These are phyloP conservation scores for Ibidorhyncha struthersii DNA, from an alignment of 2,113 vertebrate genomes.

Conservation along the genomic window DNA sequence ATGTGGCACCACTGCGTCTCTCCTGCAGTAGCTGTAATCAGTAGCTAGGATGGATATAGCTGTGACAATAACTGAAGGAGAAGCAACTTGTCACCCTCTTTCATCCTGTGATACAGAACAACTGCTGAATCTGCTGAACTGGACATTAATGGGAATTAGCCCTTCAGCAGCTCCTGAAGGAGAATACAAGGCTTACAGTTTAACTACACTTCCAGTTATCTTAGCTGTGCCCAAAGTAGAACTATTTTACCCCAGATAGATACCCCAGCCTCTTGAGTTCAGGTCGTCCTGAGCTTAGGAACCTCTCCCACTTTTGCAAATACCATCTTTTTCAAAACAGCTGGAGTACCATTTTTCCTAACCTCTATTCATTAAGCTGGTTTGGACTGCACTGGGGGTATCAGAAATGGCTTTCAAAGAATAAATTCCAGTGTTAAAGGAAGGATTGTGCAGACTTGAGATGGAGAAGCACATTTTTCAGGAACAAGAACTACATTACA, in stretches of 20 bases:
- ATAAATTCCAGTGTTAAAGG: not conserved
- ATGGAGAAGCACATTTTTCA: not conserved
- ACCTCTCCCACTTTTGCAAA: not conserved
- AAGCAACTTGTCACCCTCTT: not conserved
- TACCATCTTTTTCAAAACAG: not conserved
- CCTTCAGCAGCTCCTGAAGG: not conserved
- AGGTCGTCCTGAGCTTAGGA: not conserved
- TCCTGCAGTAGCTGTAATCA: not conserved
- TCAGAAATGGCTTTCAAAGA: not conserved
- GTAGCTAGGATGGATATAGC: not conserved
- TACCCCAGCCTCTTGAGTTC: not conserved
- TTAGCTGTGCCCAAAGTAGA: not conserved
- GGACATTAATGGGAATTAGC: not conserved
- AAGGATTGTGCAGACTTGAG: not conserved
- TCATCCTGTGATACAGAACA: not conserved
- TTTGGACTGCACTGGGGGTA: not conserved
- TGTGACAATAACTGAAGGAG: not conserved
- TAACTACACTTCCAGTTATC: not conserved
- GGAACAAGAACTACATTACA: not conserved
- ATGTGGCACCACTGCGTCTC: not conserved
- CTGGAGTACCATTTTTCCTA: not conserved
- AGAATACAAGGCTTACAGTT: not conserved
- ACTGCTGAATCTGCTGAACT: not conserved
- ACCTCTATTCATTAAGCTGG: not conserved
- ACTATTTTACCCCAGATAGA: not conserved